Base-by-base conservation (phyloP, 2,888 invertebrate species). In the Lithosia quadra region DNA sequence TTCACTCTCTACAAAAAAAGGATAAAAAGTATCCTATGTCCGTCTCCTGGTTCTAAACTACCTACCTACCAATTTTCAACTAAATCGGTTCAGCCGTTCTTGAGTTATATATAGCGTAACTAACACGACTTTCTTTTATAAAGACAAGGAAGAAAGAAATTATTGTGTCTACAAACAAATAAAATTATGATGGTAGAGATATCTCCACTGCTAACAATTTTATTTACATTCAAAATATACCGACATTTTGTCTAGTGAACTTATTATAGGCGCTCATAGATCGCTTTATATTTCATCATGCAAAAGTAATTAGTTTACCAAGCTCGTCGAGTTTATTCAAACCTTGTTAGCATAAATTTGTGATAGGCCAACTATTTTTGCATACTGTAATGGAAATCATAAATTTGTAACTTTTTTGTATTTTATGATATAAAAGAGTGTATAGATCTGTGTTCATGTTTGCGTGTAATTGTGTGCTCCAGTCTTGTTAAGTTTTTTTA, bases 341-440 rank as follows among this genome's bases (percentile, higher is more conserved):
- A 58, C 15, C 33, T 58, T 43, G 58, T 62, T 60, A 55, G 53
- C 69, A 66, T 65, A 61, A 62, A 61, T 66, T 60, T 72, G 49
- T 59, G 21, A 67, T 66, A 70, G 70, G 63, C 69, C 61, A 65
- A 56, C 67, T 65, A 53, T 65, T 65, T 65, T 65, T 49, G 62
- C 43, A 62, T 62, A 62, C 28, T 62, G 62, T 28, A 62, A 62
- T 62, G 49, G 62, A n/a, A 49, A 59, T 34, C 33, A 4, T 34
- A 59, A 34, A 56, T 56, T 24, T 11, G 24, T 24, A 36, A 60
- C 39, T 36, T 22, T 60, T 39, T 60, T 39, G 36, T 18, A 18
- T 43, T 43, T 43, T 18, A 43, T 43, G 18, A 43, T 43, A 43
- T 18, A 18, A 43, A 43, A 43, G 43, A 43, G 18, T 43, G 18